Conservation (phyloP, 2,888 invertebrate species). For the Synergus umbraculus region DNA sequence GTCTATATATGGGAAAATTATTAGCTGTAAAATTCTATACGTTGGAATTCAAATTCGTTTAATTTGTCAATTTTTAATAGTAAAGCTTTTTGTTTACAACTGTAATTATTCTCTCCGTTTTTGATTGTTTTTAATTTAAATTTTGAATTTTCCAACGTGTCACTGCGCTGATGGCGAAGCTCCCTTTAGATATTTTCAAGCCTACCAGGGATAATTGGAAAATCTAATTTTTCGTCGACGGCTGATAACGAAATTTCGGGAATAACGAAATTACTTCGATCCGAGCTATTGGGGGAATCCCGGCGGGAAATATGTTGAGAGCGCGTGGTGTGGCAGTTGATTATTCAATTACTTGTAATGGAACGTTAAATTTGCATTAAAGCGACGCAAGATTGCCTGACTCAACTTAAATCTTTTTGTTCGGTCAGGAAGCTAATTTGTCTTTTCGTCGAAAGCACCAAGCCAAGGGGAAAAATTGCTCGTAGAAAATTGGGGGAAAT, state of each 20-base stretch:
- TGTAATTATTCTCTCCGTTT: neutral
- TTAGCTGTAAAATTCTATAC: too few relatives aligned
- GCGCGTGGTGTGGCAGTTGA: conserved; percentile 50
- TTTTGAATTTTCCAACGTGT: neutral
- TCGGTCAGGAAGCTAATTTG: neutral
- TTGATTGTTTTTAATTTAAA: neutral
- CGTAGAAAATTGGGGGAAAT: neutral
- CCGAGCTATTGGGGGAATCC: conserved; percentile 45
- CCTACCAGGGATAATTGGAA: conserved; percentile 6
- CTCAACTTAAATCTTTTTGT: conserved; percentile 48
- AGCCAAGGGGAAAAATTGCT: too few relatives aligned
- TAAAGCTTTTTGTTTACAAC: too few relatives aligned
- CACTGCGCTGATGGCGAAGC: neutral
- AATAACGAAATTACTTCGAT: conserved; percentile 49
- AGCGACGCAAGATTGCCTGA: conserved; percentile 50
- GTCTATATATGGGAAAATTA: too few relatives aligned
- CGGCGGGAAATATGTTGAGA: conserved; percentile 50
- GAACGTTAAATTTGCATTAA: conserved; percentile 56
- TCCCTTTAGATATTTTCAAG: conserved; percentile 5
- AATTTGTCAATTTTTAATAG: too few relatives aligned
- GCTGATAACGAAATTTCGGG: conserved; percentile 48
- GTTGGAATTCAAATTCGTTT: too few relatives aligned
- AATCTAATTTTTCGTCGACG: conserved; percentile 47
- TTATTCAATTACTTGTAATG: conserved; percentile 57
- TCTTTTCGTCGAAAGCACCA: neutral